Percentiles rank a stretch among this genome's conserved stretches.
Evolutionary conservation across 2,797 vertebrate species (phyloP).

Genomic region (Streptopelia turtur): DNA sequence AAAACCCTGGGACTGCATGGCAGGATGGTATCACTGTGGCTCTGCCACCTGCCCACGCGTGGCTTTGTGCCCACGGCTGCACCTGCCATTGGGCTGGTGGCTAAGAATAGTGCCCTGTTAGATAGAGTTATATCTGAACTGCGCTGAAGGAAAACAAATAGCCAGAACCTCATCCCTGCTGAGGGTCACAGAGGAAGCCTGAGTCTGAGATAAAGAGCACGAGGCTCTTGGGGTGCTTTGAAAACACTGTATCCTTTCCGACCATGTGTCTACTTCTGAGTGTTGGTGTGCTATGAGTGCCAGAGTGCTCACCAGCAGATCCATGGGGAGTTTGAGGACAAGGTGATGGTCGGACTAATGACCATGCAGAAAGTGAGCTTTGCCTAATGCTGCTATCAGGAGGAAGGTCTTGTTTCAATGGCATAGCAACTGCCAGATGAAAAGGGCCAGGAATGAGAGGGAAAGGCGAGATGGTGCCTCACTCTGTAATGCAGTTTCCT

Average conservation of each 20-base stretch:
- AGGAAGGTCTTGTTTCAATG: not conserved
- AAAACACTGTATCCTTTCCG: not conserved
- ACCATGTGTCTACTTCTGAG: not conserved
- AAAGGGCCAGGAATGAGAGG: not conserved
- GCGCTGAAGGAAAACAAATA: not conserved
- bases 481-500: not conserved
- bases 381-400: not conserved
- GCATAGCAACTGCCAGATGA: not conserved
- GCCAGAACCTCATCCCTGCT: fast-evolving
- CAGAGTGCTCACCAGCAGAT: not conserved
- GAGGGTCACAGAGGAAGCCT: not conserved
- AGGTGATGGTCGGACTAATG: not conserved
- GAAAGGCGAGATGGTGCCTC: not conserved
- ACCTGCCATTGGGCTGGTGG: fast-evolving
- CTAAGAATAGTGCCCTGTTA: not conserved
- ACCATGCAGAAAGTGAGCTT: not conserved
- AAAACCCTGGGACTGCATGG: fast-evolving
- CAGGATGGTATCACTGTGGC: fast-evolving
- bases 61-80: not conserved
- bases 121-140: not conserved
- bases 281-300: fast-evolving
- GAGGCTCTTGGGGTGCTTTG: not conserved
- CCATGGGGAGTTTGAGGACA: not conserved
- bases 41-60: fast-evolving
- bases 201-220: not conserved